These are phyloP conservation scores for Tetragonula clypearis DNA, from an alignment of 1,140 invertebrate species.

Conservation along the genomic window DNA sequence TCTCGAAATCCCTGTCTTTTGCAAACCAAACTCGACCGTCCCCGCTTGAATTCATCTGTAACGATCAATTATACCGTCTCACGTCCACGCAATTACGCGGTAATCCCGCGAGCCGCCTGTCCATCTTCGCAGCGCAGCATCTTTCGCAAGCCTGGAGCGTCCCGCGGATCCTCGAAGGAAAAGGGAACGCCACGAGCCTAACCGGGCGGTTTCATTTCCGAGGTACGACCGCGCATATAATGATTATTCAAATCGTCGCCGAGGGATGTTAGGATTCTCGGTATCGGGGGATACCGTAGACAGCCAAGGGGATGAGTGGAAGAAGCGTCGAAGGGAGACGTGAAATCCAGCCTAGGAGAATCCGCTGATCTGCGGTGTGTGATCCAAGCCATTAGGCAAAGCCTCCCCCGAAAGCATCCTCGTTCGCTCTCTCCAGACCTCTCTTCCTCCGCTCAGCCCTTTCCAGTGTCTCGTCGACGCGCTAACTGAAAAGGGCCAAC, in stretches of 20 bases:
- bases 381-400: slow-evolving; percentile 67
- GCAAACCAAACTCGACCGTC: background rate
- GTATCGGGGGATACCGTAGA: slow-evolving; percentile 34
- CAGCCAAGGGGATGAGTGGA: background rate
- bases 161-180: slow-evolving; percentile 11
- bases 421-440: background rate
- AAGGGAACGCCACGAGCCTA: slow-evolving; percentile 27
- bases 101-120: slow-evolving; percentile 19
- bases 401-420: slow-evolving; percentile 31
- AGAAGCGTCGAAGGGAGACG: slow-evolving; percentile 8
- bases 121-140: background rate
- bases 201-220: slow-evolving; percentile 68
- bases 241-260: slow-evolving; percentile 80
- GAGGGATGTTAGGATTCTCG: slow-evolving; percentile 57
- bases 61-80: slow-evolving; percentile 32
- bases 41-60: background rate
- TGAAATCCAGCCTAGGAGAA: slow-evolving; percentile 33
- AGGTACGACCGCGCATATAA: slow-evolving; percentile 78
- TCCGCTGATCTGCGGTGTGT: slow-evolving; percentile 61
- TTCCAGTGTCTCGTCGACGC: slow-evolving; percentile 25
- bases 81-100: slow-evolving; percentile 27
- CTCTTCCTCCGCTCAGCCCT: background rate
- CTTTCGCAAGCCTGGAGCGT: background rate
- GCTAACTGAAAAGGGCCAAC: slow-evolving; percentile 62
- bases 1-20: background rate